Conservation (phyloP, 2,797 vertebrate species). For the Tapirus indicus region DNA sequence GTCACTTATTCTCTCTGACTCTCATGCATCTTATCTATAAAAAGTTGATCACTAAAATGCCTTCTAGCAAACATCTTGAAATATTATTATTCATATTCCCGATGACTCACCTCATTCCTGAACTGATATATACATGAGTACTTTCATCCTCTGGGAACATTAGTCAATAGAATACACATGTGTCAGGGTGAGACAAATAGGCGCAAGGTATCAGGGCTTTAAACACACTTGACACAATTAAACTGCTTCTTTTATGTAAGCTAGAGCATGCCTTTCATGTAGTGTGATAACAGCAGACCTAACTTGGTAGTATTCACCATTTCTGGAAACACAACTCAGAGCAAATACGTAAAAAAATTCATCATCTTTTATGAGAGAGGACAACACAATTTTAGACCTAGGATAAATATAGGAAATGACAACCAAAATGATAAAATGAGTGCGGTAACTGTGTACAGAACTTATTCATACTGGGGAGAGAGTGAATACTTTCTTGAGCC, state of each 20-base stretch:
- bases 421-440: background rate
- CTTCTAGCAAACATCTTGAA: constrained; percentile 39
- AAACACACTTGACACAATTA: background rate
- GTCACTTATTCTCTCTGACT: background rate
- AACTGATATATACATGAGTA: background rate
- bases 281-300: background rate
- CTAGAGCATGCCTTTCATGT: background rate
- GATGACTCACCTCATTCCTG: background rate
- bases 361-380: background rate
- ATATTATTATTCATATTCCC: background rate
- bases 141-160: background rate
- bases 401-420: background rate
- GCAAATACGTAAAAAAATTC: background rate
- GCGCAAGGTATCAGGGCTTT: background rate
- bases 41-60: background rate
- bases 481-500: constrained; percentile 14
- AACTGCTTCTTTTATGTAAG: background rate
- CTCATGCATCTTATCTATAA: background rate
- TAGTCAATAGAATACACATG: background rate
- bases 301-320: background rate
- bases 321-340: constrained; percentile 24
- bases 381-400: background rate
- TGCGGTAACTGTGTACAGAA: background rate
- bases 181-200: background rate
- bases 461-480: background rate